Evolutionary conservation across 2,888 invertebrate species (phyloP).

Genomic region (Cerceris ruficornis): DNA sequence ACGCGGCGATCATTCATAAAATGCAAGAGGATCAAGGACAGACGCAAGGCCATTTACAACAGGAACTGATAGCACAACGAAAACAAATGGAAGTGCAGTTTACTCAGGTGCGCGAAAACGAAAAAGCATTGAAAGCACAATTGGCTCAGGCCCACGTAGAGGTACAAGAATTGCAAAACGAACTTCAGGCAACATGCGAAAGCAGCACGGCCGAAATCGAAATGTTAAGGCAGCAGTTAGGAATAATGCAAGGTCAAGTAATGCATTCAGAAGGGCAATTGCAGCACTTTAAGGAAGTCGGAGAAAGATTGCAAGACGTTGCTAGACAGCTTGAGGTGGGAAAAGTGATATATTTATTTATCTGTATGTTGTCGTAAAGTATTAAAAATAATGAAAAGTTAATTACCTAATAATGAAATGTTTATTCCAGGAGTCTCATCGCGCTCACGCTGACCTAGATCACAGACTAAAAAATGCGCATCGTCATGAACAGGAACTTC

Average conservation of each 20-base stretch:
- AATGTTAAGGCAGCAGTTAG: constrained; percentile 74
- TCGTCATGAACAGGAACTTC: constrained; percentile 84
- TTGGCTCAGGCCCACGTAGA: constrained; percentile 83
- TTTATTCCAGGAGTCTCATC: constrained; percentile 83
- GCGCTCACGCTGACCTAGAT: constrained; percentile 83
- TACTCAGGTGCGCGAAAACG: constrained; percentile 84
- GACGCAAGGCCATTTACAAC: constrained; percentile 79
- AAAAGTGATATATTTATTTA: neutral
- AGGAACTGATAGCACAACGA: constrained; percentile 85
- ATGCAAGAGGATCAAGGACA: constrained; percentile 84
- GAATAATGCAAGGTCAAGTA: constrained; percentile 75
- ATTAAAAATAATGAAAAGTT: neutral
- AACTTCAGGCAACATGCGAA: constrained; percentile 76
- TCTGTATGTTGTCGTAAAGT: no score
- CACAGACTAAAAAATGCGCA: constrained; percentile 82
- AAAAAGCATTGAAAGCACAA: constrained; percentile 76
- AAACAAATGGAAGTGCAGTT: constrained; percentile 87
- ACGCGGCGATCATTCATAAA: constrained; percentile 82
- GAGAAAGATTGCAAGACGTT: constrained; percentile 83
- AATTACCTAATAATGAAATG: constrained; percentile 3
- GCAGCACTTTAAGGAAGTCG: constrained; percentile 82
- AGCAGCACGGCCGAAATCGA: constrained; percentile 76
- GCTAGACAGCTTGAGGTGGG: constrained; percentile 83
- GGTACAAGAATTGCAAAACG: constrained; percentile 80
- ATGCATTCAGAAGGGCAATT: constrained; percentile 77